These are phyloP conservation scores for Anaspis maculata DNA, from an alignment of 2,888 invertebrate species.

Conservation along the genomic window DNA sequence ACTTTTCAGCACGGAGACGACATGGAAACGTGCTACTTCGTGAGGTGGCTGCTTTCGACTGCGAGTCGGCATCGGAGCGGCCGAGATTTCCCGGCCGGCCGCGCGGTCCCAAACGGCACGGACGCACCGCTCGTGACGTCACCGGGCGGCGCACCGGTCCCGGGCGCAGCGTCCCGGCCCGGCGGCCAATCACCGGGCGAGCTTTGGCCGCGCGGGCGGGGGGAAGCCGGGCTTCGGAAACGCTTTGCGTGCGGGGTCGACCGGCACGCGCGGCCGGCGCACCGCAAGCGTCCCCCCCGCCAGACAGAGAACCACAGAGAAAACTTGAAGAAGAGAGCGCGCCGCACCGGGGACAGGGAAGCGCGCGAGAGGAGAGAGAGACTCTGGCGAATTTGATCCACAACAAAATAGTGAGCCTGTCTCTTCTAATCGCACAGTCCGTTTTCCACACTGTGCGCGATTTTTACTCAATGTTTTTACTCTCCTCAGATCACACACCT, in stretches of 20 bases:
- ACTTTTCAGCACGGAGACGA: conserved; percentile 36
- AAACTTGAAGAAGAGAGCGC: conserved; percentile 44
- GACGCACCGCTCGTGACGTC: conserved; percentile 29
- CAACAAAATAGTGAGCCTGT: conserved; percentile 46
- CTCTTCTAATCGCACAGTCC: conserved; percentile 43
- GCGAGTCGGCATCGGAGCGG: conserved; percentile 32
- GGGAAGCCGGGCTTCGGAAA: conserved; percentile 15
- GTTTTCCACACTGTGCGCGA: conserved; percentile 41
- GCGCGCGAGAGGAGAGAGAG: conserved; percentile 42
- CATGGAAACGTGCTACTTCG: conserved; percentile 34
- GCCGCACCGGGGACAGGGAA: too few relatives aligned
- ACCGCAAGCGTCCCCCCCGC: conserved; percentile 36
- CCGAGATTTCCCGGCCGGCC: conserved; percentile 23
- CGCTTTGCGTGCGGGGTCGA: conserved; percentile 25
- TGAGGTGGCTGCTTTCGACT: conserved; percentile 38
- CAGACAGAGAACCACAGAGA: conserved; percentile 44
- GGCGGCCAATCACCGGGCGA: conserved; percentile 27
- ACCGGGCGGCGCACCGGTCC: conserved; percentile 25
- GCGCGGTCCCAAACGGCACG: conserved; percentile 19
- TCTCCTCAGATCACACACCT: too few relatives aligned
- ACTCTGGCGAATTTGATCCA: conserved; percentile 43
- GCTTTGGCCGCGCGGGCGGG: conserved; percentile 25
- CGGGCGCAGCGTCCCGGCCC: conserved; percentile 23
- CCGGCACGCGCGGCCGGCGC: conserved; percentile 16
- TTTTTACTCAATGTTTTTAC: conserved; percentile 29